These are phyloP conservation scores for Therioaphis trifolii DNA, from an alignment of 2,888 invertebrate species.

Conservation along the genomic window DNA sequence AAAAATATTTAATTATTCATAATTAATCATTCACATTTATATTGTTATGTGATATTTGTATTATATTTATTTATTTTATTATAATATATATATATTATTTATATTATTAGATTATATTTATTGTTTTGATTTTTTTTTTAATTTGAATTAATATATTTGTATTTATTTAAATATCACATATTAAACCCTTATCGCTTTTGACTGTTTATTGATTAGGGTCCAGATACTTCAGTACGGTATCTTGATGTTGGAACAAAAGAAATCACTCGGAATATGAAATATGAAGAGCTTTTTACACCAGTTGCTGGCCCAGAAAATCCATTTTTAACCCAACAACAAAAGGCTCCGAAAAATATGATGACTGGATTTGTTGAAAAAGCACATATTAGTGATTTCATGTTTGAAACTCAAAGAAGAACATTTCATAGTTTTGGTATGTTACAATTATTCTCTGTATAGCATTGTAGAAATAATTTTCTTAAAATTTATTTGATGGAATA, in stretches of 20 bases:
- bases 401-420: slow-evolving; percentile 94
- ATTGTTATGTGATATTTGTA: no score
- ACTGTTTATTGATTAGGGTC: slow-evolving; percentile 36
- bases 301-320: slow-evolving; percentile 93
- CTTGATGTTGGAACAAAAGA: slow-evolving; percentile 86
- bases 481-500: not conserved
- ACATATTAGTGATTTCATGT: slow-evolving; percentile 95
- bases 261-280: slow-evolving; percentile 90
- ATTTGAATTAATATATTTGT: no score
- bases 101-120: no score
- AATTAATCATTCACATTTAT: no score
- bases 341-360: slow-evolving; percentile 87
- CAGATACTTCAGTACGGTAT: slow-evolving; percentile 53
- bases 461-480: no score
- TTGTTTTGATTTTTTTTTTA: no score
- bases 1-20: no score
- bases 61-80: no score
- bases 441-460: no score
- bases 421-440: slow-evolving; percentile 86
- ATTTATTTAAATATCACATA: no score
- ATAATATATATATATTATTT: no score
- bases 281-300: slow-evolving; percentile 93
- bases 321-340: slow-evolving; percentile 89
- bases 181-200: no score
- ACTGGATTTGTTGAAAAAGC: slow-evolving; percentile 95